Conservation (phyloP, 2,113 vertebrate genomes). For the Geococcyx californianus region DNA sequence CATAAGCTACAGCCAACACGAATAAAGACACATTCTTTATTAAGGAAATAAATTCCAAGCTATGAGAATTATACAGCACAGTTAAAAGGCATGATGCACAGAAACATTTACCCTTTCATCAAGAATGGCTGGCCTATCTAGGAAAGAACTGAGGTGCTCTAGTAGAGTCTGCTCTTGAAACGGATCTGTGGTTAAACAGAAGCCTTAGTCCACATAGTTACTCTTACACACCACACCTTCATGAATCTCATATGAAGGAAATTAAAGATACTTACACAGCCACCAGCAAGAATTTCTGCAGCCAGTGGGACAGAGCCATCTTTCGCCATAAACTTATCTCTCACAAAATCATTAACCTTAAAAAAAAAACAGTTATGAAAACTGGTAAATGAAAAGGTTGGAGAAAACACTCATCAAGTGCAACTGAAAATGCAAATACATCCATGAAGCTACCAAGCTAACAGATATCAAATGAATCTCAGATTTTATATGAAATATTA, state of each 20-base stretch:
- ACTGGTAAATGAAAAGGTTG: constrained; percentile 19
- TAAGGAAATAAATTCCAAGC: constrained; percentile 33
- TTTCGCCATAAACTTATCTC: constrained; percentile 82
- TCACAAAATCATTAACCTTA: constrained; percentile 90
- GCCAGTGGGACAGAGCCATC: constrained; percentile 81
- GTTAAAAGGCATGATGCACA: constrained; percentile 48
- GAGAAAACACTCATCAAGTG: neutral
- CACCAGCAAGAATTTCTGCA: constrained; percentile 85
- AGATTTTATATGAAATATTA: neutral
- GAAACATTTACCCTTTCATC: constrained; percentile 67
- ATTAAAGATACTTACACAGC: constrained; percentile 84
- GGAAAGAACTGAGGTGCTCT: constrained; percentile 51
- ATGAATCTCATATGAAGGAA: neutral
- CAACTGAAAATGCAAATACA: neutral
- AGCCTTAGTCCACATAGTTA: constrained; percentile 48
- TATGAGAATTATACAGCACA: neutral
- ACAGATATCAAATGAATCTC: neutral
- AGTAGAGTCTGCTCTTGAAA: constrained; percentile 39
- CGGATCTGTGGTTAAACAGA: constrained; percentile 64
- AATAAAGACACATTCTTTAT: constrained; percentile 18
- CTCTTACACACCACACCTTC: neutral
- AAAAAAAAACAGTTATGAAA: constrained; percentile 53
- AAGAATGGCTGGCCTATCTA: constrained; percentile 42
- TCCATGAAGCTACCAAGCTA: neutral
- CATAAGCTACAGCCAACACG: neutral